Conservation (phyloP, 2,113 vertebrate genomes). For the Bubalus kerabau region DNA sequence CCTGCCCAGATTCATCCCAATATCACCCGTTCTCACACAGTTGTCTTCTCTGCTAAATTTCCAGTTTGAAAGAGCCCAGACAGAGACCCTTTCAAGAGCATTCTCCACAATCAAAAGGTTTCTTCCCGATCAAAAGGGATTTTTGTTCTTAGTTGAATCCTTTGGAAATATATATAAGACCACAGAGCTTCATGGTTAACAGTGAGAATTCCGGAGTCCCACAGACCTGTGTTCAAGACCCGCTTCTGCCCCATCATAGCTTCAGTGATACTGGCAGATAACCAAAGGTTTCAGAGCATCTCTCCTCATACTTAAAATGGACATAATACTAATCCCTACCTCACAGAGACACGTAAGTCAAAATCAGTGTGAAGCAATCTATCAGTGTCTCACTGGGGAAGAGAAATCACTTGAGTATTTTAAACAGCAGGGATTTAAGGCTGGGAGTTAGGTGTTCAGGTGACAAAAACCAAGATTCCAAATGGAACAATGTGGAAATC, state of each 20-base stretch:
- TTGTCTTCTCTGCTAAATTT: conserved; percentile 12
- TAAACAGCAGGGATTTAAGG: not conserved
- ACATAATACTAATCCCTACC: not conserved
- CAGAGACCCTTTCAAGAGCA: not conserved
- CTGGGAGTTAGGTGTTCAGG: not conserved
- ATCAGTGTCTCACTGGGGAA: not conserved
- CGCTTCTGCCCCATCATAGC: not conserved
- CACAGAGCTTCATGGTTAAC: not conserved
- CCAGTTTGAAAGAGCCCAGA: not conserved
- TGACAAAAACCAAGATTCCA: not conserved
- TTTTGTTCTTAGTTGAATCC: not conserved
- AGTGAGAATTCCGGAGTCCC: not conserved
- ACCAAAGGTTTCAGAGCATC: not conserved
- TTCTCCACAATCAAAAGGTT: conserved; percentile 5
- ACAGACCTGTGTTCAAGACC: not conserved
- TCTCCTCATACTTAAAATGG: not conserved
- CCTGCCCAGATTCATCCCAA: not conserved
- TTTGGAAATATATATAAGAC: not conserved
- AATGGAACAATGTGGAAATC: not conserved
- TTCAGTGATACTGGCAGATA: not conserved
- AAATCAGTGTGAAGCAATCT: not conserved
- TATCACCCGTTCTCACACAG: not conserved
- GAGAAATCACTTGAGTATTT: not conserved
- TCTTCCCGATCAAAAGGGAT: not conserved
- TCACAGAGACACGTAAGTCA: fast-evolving